Evolutionary conservation across 2,113 vertebrate species (phyloP).

Genomic region (Bucco capensis): DNA sequence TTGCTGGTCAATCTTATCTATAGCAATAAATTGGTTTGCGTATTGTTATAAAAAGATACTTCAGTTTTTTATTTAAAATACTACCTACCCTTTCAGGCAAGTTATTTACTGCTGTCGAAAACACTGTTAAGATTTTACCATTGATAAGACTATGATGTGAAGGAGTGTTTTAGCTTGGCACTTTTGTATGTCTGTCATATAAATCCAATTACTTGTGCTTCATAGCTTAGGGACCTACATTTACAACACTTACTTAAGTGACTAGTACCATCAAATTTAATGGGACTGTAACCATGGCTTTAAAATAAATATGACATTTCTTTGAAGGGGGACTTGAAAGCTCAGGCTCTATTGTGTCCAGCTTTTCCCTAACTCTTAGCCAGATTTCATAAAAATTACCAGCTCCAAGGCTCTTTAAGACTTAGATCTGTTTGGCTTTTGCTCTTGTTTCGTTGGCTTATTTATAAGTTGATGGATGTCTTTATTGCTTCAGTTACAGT

Average conservation of each 20-base stretch:
- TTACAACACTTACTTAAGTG: neutral
- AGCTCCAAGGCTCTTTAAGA: neutral
- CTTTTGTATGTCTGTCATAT: neutral
- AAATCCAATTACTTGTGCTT: neutral
- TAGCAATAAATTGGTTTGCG: neutral
- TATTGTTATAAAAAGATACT: neutral
- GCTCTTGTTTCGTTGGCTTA: neutral
- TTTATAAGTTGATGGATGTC: neutral
- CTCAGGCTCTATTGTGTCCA: neutral
- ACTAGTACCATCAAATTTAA: neutral
- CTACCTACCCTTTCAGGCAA: neutral
- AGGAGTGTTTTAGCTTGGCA: neutral
- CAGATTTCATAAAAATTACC: neutral
- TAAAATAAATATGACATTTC: neutral
- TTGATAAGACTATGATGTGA: neutral
- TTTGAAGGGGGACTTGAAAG: neutral
- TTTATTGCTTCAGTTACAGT: neutral
- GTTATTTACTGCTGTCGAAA: neutral
- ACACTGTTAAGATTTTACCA: neutral
- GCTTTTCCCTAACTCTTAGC: neutral
- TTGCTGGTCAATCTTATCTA: neutral
- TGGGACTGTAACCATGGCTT: neutral
- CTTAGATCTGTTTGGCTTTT: neutral
- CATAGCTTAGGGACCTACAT: neutral
- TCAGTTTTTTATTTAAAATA: neutral